Evolutionary conservation across 2,888 invertebrate species (phyloP).

Genomic region (Chrysolina oricalcia): DNA sequence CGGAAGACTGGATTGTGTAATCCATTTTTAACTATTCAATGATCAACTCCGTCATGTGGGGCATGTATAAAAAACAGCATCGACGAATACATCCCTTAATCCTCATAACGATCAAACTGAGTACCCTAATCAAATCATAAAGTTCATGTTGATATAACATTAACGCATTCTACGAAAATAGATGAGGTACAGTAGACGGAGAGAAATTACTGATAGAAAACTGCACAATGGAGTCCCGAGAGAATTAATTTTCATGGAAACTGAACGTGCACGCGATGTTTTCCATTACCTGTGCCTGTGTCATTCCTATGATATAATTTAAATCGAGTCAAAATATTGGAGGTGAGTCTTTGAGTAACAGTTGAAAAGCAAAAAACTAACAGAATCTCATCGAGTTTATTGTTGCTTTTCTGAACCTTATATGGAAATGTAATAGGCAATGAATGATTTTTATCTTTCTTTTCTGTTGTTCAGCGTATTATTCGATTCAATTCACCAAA

Average conservation of each 20-base stretch:
- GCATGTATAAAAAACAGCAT: no score
- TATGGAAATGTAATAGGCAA: no score
- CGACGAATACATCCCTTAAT: not conserved
- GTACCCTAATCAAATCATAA: not conserved
- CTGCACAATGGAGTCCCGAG: not conserved
- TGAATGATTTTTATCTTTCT: no score
- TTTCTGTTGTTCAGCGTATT: no score
- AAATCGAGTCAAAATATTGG: not conserved
- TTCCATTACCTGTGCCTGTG: not conserved
- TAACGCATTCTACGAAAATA: not conserved
- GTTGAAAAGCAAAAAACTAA: no score
- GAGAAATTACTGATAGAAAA: not conserved
- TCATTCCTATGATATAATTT: not conserved
- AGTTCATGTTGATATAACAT: not conserved
- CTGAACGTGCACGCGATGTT: not conserved
- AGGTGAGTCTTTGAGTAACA: not conserved
- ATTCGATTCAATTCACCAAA: no score
- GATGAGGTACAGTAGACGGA: not conserved
- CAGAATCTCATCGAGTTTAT: no score
- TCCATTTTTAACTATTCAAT: no score
- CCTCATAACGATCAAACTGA: not conserved
- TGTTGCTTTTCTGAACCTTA: no score
- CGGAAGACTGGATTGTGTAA: no score
- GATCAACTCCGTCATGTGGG: no score
- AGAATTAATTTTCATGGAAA: not conserved